Evolutionary conservation across 2,113 vertebrate genomes (phyloP), one percentile per base, ranked within the genome.

Genomic region (Cricetomys ansorgei): DNA sequence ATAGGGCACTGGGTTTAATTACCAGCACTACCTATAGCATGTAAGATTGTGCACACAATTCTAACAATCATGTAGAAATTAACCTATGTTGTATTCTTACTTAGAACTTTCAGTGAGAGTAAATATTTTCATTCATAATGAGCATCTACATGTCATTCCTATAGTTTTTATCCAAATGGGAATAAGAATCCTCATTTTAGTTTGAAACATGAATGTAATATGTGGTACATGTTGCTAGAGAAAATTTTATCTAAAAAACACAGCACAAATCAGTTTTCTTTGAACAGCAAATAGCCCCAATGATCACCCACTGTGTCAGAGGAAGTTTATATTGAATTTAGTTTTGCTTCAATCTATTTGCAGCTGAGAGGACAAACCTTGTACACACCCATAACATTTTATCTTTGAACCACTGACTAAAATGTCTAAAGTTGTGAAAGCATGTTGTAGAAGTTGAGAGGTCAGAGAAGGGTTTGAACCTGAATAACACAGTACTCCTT

Each of bases 291-390:
- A 92, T 92, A 84, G 57, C 65, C n/a, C 93, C 76, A 65, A n/a
- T 31, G 85, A 96, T 94, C 80, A 88, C n/a, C 29, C 50, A 77
- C 70, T 76, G 65, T 90, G 75, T 62, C 59, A 88, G 73, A 91
- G 29, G 37, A 97, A 97, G 97, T 97, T 97, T 97, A 97, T 96
- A 97, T 89, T 96, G 94, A 97, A 97, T 97, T 97, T 96, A 94
- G 72, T 84, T 96, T 97, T 96, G 67, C 91, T 97, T 94, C 95
- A 83, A 81, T 97, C 89, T 97, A 96, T 97, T 97, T 96, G 96
- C 88, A 96, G 95, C 95, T 50, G 67, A 87, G 72, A 40, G 37
- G 88, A 95, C 77, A 96, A 96, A 95, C n/a, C 43, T 37, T 95
- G 55, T 92, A 69, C 27, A 91, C 73, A 97, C 81, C 62, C 86